Evolutionary conservation across 1,140 invertebrate species (phyloP), one percentile per base, ranked within the genome.

Genomic region (Drosophila mauritiana): DNA sequence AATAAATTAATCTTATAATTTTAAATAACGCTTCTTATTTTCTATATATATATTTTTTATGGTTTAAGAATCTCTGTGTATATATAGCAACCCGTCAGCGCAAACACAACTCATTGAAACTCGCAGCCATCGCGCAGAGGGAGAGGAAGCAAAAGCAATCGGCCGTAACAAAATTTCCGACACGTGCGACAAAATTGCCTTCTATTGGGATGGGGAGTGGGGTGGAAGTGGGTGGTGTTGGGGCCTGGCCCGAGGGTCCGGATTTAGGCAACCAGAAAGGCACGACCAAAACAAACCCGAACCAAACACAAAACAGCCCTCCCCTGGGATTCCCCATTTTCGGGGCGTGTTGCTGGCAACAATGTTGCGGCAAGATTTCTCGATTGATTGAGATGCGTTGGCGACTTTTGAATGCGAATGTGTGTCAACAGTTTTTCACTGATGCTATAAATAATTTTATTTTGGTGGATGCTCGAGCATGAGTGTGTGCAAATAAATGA

Each of bases 131-230:
- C 37, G 27, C 37, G 27, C 22, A 15, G 31, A 53, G 51, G 54
- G 53, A 40, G 75, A 76, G 63, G 63, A 58, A 62, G 76, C 45
- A 53, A 89, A 89, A 78, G 84, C 84, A 89, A 90, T 89, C 84
- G 85, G 73, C 80, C 80, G 85, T 89, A 89, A 89, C 84, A 80
- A 89, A 84, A 89, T 89, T 89, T 89, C 73, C 85, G 80, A 90
- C 84, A 89, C 84, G 84, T 89, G 84, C 84, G 84, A 89, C 84
- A 89, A 84, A 88, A 84, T 83, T 86, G 74, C 72, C 73, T 62
- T 40, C 37, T 59, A 25, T 34, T 27, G 4, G 46, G 76, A 31
- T 3, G 75, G 58, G 49, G 51, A 36, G 13, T 8, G 31, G 31
- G 31, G 27, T 7, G 46, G 20, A 39, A 39, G 54, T 34, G 46